These are phyloP conservation scores for Echinometra lucunter DNA, from an alignment of 53 echinoderm and acorn worm species.

Conservation along the genomic window DNA sequence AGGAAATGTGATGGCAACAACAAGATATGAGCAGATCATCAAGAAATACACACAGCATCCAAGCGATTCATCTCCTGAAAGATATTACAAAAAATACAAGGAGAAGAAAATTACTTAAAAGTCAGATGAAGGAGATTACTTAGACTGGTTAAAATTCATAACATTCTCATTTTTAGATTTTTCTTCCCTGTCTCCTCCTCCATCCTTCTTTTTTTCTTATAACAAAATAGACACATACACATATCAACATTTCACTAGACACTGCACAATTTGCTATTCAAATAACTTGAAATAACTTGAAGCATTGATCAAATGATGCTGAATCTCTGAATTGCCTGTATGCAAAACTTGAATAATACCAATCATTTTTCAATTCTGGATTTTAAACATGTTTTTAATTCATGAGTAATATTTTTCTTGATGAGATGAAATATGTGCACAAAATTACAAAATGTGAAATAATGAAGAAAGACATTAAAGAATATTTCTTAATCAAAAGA, in stretches of 20 bases:
- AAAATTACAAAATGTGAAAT: no score
- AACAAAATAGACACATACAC: neutral
- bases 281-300: neutral
- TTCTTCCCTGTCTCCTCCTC: no score
- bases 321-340: no score
- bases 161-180: no score
- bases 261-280: neutral
- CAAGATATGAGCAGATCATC: slow-evolving; percentile 87
- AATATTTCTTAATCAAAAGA: neutral
- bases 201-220: neutral
- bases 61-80: slow-evolving; percentile 74
- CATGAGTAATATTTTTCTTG: neutral
- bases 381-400: no score
- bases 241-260: neutral
- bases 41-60: slow-evolving; percentile 88
- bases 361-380: no score
- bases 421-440: neutral
- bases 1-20: slow-evolving; percentile 85
- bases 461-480: neutral
- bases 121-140: neutral
- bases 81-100: neutral
- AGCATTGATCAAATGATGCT: no score
- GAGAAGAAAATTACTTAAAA: neutral
- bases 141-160: neutral
- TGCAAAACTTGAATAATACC: no score